Conservation (phyloP, 37 sponge, comb jelly and placozoan species). For the Amphimedon queenslandica region DNA sequence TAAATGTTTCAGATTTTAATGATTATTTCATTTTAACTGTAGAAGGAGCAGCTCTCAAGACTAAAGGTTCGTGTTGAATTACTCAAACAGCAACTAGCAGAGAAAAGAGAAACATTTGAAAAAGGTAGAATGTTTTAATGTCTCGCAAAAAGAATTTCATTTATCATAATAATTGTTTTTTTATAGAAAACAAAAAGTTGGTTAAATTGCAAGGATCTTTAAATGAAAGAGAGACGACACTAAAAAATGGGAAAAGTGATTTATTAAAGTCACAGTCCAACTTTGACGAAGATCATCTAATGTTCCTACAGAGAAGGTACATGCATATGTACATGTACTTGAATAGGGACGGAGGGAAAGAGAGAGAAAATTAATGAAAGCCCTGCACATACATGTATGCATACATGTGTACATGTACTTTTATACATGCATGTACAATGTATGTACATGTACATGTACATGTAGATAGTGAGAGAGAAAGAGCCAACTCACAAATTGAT, state of each 20-base stretch:
- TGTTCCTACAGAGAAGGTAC: neutral
- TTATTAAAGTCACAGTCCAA: neutral
- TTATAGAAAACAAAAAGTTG: conserved; percentile 24
- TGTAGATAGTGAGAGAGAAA: too few species aligned
- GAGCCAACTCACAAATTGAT: too few species aligned
- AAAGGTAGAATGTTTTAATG: neutral
- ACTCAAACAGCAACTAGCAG: neutral
- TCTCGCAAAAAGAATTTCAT: too few species aligned
- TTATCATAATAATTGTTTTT: neutral
- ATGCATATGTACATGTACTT: neutral
- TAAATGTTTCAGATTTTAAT: too few species aligned
- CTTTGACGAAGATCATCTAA: neutral
- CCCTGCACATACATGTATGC: too few species aligned
- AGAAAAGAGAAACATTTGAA: neutral
- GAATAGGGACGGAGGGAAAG: neutral
- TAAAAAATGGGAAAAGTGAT: neutral
- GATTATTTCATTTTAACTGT: neutral
- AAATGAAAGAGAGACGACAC: neutral
- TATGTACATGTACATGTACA: too few species aligned
- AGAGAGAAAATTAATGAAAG: neutral
- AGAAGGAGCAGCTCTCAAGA: neutral
- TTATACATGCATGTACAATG: too few species aligned
- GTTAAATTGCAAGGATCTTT: neutral
- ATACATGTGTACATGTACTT: too few species aligned
- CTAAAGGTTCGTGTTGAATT: neutral